A percentile compares a stretch with the other conserved stretches of the same genome.
phyloP scores from a whole-genome alignment of 1,140 invertebrate genomes.

The Drosophila mojavensis region DNA sequence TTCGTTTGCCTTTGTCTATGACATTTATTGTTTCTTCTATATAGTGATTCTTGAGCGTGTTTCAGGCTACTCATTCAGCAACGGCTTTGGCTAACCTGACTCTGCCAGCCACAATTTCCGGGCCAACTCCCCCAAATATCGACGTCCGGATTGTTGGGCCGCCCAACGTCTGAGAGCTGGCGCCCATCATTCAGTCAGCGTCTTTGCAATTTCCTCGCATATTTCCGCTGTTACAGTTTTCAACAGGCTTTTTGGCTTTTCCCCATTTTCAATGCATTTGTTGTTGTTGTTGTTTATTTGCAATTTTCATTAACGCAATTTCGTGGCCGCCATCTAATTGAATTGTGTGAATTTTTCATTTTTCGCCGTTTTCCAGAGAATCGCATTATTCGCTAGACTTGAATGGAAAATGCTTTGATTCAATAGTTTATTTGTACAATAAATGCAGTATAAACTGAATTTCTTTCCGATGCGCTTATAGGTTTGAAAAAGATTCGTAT shows the following conservation, averaged over 20 bases:
- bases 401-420: slow-evolving; percentile 6
- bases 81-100: slow-evolving; percentile 15
- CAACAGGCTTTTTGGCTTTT: slow-evolving; percentile 60
- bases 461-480: background rate
- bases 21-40: background rate
- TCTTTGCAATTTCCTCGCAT: slow-evolving; percentile 78
- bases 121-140: slow-evolving; percentile 24
- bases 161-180: background rate
- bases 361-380: slow-evolving; percentile 8
- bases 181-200: slow-evolving; percentile 59
- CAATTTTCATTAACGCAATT: slow-evolving; percentile 77
- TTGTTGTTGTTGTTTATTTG: slow-evolving; percentile 66
- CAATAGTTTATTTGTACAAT: slow-evolving; percentile 6
- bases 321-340: slow-evolving; percentile 70
- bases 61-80: background rate
- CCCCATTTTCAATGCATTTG: slow-evolving; percentile 32
- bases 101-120: slow-evolving; percentile 68
- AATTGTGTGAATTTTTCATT: slow-evolving; percentile 61
- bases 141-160: slow-evolving; percentile 4
- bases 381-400: slow-evolving; percentile 17
- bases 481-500: too few relatives aligned
- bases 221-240: slow-evolving; percentile 75
- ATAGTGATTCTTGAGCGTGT: background rate
- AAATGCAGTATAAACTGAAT: background rate
- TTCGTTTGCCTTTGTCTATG: background rate